Conservation (phyloP, 2,888 invertebrate species). For the Cheilosia pagana region DNA sequence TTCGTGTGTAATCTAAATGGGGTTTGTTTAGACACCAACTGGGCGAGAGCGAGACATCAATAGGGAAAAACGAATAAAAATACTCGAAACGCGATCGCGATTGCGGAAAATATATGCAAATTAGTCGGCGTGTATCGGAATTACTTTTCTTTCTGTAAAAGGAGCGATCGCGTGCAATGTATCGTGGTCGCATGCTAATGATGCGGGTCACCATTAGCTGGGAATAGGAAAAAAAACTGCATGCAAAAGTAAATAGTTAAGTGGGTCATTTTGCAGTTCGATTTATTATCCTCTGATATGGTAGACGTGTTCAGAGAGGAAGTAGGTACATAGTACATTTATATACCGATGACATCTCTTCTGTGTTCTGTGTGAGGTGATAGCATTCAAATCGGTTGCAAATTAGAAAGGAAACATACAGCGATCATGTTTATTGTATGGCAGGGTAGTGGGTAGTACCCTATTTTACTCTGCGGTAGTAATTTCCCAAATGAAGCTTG, state of each 20-base stretch:
- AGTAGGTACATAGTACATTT: background rate
- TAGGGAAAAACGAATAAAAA: slow-evolving; percentile 9
- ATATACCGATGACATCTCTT: background rate
- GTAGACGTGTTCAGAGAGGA: background rate
- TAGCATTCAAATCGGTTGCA: background rate
- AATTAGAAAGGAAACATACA: slow-evolving; percentile 26
- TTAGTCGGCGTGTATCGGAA: slow-evolving; percentile 55
- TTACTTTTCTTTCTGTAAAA: slow-evolving; percentile 29
- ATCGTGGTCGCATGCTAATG: slow-evolving; percentile 58
- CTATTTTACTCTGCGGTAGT: too few relatives aligned
- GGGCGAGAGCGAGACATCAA: slow-evolving; percentile 2
- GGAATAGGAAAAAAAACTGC: slow-evolving; percentile 15
- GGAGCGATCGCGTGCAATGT: background rate
- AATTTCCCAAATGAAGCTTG: too few relatives aligned
- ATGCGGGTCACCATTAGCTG: slow-evolving; percentile 61
- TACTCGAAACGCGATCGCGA: slow-evolving; percentile 44
- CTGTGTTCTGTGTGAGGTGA: background rate
- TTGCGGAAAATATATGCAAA: slow-evolving; percentile 73
- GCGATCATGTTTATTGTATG: too few relatives aligned
- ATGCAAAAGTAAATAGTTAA: slow-evolving; percentile 42
- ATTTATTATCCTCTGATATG: slow-evolving; percentile 51
- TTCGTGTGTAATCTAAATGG: slow-evolving; percentile 52
- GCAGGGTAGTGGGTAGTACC: too few relatives aligned
- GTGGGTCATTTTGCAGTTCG: slow-evolving; percentile 55
- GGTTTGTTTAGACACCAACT: slow-evolving; percentile 8